Base-by-base conservation (phyloP, 2,797 vertebrate genomes). In the Cynopterus sphinx region DNA sequence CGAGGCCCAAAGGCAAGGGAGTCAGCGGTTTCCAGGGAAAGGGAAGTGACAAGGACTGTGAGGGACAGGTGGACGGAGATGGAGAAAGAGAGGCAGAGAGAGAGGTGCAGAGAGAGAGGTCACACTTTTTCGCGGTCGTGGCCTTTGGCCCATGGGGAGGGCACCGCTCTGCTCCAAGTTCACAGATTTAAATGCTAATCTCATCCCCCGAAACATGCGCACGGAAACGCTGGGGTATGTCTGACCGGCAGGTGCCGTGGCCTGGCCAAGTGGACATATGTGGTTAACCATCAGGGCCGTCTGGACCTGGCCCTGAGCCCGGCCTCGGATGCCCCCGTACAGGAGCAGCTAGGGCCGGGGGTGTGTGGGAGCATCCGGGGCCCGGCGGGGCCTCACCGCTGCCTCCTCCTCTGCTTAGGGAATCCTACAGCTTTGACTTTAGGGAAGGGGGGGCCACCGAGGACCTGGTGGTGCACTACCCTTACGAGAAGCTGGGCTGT, bases 401-500 rank as follows among this genome's bases (percentile, higher is more conserved):
- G 19, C n/a, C 33, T 41, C n/a, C 26, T 24, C 22, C 26, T 70
- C 22, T 53, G 53, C 22, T 61, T 71, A 98, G 98, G 96, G 55
- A 71, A 0, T 22, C 67, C 3, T 97, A 97, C 0, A 19, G 90
- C 22, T 67, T 82, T 5, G 3, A 1, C 5, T 91, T 43, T 65
- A 9, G 0, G 11, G 17, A 17, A 0, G 6, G 10, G 9, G 1
- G 3, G 19, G 59, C 95, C 33, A 0, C 0, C 0, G 0, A 55
- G 31, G 96, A 98, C 82, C n/a, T 82, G 43, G 0, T 16, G 12
- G 94, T 98, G 43, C 0, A 0, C 0, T 98, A 98, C 55, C 19
- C 39, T 0, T 97, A 96, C 9, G 4, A 77, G 33, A 8, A 59
- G 0, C 92, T 96, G 41, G 97, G 97, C 82, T 98, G 98, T 21